Conservation (phyloP, 2,888 invertebrate species). For the Timema cristinae region DNA sequence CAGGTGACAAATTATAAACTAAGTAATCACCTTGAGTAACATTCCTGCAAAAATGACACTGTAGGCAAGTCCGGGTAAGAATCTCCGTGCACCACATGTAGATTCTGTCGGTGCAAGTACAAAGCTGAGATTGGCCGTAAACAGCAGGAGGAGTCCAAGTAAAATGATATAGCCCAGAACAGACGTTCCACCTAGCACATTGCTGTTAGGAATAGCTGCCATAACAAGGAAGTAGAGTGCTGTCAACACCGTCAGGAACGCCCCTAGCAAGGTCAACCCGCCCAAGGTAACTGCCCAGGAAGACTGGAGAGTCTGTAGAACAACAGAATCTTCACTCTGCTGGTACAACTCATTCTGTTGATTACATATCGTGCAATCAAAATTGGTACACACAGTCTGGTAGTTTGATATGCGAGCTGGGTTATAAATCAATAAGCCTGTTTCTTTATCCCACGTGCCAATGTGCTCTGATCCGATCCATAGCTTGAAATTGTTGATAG, state of each 20-base stretch:
- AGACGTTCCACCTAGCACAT: slow-evolving; percentile 33
- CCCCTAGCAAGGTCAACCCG: slow-evolving; percentile 28
- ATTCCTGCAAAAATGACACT: slow-evolving; percentile 45
- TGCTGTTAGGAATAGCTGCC: slow-evolving; percentile 28
- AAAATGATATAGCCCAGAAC: slow-evolving; percentile 46
- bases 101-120: slow-evolving; percentile 38
- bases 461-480: slow-evolving; percentile 20
- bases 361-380: slow-evolving; percentile 18
- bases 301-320: slow-evolving; percentile 18
- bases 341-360: not conserved
- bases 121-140: slow-evolving; percentile 37
- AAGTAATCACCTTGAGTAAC: slow-evolving; percentile 39
- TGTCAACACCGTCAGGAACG: slow-evolving; percentile 27
- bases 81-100: slow-evolving; percentile 45
- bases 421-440: slow-evolving; percentile 17
- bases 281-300: slow-evolving; percentile 26
- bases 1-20: not conserved
- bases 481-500: slow-evolving; percentile 15
- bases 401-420: slow-evolving; percentile 10
- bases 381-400: slow-evolving; percentile 6
- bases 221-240: slow-evolving; percentile 29
- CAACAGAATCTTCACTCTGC: not conserved
- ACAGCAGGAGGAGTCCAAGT: slow-evolving; percentile 44
- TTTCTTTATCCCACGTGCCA: slow-evolving; percentile 25
- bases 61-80: slow-evolving; percentile 45